Evolutionary conservation across 2,113 vertebrate species (phyloP).

Genomic region (Steatornis caripensis): DNA sequence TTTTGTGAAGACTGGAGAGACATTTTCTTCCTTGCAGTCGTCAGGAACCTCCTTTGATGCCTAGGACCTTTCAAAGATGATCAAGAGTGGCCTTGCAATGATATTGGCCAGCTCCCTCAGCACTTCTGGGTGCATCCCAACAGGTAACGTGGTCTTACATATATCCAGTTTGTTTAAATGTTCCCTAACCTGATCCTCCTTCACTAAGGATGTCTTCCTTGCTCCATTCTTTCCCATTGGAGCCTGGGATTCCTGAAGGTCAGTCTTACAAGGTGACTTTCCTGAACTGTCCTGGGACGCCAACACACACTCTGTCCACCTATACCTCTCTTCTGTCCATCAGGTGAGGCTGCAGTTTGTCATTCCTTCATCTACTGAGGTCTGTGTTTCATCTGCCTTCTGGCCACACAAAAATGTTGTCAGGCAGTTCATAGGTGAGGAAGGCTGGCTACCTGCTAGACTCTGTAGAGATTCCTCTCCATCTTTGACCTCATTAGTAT

Average conservation of each 20-base stretch:
- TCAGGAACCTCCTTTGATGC: not conserved
- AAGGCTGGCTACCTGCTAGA: not conserved
- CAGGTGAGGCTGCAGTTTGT: not conserved
- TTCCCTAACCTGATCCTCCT: not conserved
- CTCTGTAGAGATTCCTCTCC: not conserved
- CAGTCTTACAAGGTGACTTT: not conserved
- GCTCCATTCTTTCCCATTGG: not conserved
- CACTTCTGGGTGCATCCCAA: not conserved
- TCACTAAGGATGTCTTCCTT: not conserved
- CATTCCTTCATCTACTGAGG: not conserved
- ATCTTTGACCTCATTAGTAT: not conserved
- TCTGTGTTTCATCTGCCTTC: not conserved
- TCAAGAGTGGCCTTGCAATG: not conserved
- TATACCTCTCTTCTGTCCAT: not conserved
- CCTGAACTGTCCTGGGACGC: not conserved
- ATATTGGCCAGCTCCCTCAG: not conserved
- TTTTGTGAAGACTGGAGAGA: not conserved
- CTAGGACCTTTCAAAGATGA: not conserved
- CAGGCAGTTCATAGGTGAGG: not conserved
- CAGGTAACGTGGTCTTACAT: not conserved
- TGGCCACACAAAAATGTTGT: not conserved
- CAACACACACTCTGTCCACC: not conserved
- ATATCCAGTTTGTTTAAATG: not conserved
- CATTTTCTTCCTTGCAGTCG: not conserved
- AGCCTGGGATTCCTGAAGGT: not conserved